phyloP scores from a whole-genome alignment of 2,113 vertebrate species.

The Saguinus imperator region DNA sequence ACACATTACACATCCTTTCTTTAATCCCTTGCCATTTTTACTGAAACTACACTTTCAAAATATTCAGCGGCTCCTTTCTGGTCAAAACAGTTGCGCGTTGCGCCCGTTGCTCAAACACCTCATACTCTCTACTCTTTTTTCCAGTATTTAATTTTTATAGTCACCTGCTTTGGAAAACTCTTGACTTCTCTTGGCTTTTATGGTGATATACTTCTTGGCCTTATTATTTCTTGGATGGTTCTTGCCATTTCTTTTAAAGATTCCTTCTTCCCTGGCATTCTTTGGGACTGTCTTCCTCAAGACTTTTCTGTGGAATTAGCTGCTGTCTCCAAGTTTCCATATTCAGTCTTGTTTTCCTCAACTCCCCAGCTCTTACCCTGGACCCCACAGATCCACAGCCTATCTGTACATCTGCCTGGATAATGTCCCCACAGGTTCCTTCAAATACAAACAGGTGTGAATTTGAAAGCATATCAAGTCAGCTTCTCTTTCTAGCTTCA shows the following conservation, averaged over 20 bases:
- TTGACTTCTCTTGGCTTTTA: neutral
- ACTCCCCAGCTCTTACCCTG: neutral
- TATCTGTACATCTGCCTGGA: neutral
- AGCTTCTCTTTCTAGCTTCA: neutral
- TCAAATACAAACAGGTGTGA: neutral
- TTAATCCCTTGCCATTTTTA: neutral
- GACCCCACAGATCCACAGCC: neutral
- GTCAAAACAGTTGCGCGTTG: neutral
- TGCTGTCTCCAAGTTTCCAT: neutral
- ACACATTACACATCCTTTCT: neutral
- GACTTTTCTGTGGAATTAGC: neutral
- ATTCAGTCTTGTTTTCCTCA: neutral
- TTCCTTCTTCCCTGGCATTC: neutral
- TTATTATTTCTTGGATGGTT: neutral
- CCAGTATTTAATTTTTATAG: neutral
- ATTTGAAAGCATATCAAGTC: neutral
- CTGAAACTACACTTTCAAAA: neutral
- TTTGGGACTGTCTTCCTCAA: neutral
- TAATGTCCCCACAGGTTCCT: neutral
- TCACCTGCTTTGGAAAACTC: neutral
- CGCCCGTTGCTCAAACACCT: neutral
- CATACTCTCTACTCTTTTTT: neutral
- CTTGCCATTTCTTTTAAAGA: neutral
- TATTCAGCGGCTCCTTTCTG: neutral
- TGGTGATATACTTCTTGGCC: neutral